Base-by-base conservation (phyloP, 2,797 vertebrate species). In the Gorsachius magnificus region DNA sequence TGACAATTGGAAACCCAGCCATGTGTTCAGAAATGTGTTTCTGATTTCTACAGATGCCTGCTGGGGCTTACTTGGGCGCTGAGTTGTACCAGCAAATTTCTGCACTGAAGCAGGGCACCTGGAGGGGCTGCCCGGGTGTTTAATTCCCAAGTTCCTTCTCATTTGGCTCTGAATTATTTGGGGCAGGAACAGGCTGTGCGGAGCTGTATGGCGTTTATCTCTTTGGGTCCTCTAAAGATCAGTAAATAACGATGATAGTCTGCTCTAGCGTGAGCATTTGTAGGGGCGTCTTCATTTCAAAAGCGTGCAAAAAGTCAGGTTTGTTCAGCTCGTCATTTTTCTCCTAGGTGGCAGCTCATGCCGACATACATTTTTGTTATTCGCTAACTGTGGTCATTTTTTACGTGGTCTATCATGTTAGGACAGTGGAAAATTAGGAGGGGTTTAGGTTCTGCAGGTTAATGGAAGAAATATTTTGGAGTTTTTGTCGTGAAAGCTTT, bases 11-110 rank as follows among this genome's bases (percentile, higher is more conserved):
- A 41, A 92, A 76, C n/a, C 5, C 28, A 50, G 79, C 79, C 46
- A 5, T 1, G 3, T 17, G 35, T 57, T 72, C 69, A 28, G 72
- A 65, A 92, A 29, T 21, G 56, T 53, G 60, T 41, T 89, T 82
- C 45, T 65, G 69, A 28, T 69, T 68, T n/a, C 38, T 66, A 0
- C 50, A 53, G 29, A 38, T 21, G 9, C 3, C 0, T 21, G 0
- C 41, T 2, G 8, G 13, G 43, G 29, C 48, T 65, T 29, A 4
- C 10, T 51, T 6, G 4, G 20, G 7, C 1, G 6, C 41, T 6
- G 25, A 35, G 36, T 8, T 20, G 11, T 56, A 45, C 28, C 50
- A 36, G 56, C 36, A n/a, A 2, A 22, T 61, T 41, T 48, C n/a
- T 64, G 76, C 63, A 2, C 15, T 1, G 31, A 56, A 68, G 28